Conservation (phyloP, 2,113 vertebrate species). For the Haemorhous mexicanus region DNA sequence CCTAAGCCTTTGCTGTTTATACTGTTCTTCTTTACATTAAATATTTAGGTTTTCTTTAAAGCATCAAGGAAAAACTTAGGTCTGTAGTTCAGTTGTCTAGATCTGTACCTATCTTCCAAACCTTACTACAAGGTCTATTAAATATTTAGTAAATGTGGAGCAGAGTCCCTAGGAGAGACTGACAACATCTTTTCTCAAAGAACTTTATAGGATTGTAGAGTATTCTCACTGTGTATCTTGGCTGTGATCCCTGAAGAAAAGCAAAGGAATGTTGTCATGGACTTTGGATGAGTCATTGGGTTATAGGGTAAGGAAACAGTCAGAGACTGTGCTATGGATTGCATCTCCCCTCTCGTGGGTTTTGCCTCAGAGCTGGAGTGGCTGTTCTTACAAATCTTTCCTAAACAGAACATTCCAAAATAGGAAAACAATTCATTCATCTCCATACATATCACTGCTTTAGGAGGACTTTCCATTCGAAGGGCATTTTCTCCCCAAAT, state of each 20-base stretch:
- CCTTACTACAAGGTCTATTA: not conserved
- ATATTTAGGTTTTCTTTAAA: not conserved
- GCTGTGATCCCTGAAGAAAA: not conserved
- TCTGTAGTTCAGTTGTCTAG: not conserved
- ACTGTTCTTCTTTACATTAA: not conserved
- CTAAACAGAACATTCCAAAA: not conserved
- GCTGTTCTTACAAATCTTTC: not conserved
- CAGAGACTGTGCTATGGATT: not conserved
- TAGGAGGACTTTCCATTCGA: not conserved
- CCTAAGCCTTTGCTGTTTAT: not conserved
- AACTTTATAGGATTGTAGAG: not conserved
- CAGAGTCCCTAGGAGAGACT: not conserved
- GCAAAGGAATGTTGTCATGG: not conserved
- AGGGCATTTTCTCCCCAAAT: not conserved
- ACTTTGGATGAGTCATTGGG: not conserved
- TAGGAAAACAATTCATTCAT: rapidly evolving
- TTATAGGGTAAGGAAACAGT: not conserved
- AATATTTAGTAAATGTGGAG: not conserved
- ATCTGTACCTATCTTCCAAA: not conserved
- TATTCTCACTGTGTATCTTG: not conserved
- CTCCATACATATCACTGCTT: not conserved
- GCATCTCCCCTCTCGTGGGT: not conserved
- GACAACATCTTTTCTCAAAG: not conserved
- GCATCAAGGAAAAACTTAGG: not conserved
- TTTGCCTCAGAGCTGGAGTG: not conserved